Evolutionary conservation across 2,888 invertebrate species (phyloP).

Genomic region (Drosophila infuscata): DNA sequence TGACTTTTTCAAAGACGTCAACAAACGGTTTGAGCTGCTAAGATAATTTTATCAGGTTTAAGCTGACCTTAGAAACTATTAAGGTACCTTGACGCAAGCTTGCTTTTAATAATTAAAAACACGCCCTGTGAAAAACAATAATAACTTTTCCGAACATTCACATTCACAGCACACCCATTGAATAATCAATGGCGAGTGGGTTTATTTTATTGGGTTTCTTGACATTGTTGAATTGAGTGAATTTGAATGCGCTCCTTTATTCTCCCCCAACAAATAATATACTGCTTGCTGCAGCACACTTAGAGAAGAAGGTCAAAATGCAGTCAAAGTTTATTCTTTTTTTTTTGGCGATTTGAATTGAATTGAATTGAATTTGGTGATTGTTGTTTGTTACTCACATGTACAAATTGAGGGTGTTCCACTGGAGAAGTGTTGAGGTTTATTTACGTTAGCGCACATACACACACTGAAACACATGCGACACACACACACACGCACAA

Average conservation of each 20-base stretch:
- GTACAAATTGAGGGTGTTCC: conserved; percentile 61
- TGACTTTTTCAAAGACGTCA: not conserved
- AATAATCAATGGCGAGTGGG: conserved; percentile 55
- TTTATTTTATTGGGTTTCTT: conserved; percentile 33
- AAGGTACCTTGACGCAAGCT: not conserved
- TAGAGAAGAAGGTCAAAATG: conserved; percentile 42
- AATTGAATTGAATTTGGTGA: conserved; percentile 34
- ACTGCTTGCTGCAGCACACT: conserved; percentile 8
- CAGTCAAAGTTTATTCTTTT: conserved; percentile 23
- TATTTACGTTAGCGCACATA: conserved; percentile 68
- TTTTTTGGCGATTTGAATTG: not conserved
- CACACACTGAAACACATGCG: conserved; percentile 22
- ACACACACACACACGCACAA: conserved; percentile 23
- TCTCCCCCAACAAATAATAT: conserved; percentile 17
- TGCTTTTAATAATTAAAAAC: conserved; percentile 12
- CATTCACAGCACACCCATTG: conserved; percentile 32
- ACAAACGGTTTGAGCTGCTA: not conserved
- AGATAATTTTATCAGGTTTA: not conserved
- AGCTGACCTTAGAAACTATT: conserved; percentile 9
- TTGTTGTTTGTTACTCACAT: conserved; percentile 58
- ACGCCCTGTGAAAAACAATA: conserved; percentile 6
- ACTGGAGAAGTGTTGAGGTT: conserved; percentile 55
- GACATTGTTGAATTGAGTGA: conserved; percentile 50
- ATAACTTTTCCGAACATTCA: not conserved
- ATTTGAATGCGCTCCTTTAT: conserved; percentile 57